Conservation (phyloP, 2,113 vertebrate species). For the Cnemophilus loriae region DNA sequence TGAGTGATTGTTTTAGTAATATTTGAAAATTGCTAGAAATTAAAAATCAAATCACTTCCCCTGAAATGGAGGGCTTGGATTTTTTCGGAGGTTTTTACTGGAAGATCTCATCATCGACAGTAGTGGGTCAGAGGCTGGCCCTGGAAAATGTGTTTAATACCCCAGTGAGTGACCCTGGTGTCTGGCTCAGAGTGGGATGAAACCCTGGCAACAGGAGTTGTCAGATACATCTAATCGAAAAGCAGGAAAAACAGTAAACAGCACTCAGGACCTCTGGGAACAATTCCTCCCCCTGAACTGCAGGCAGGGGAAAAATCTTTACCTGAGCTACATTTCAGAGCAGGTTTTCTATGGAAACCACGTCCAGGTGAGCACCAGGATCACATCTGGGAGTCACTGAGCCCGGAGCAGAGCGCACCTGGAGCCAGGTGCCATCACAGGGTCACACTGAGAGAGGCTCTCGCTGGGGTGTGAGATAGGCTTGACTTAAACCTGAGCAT, state of each 20-base stretch:
- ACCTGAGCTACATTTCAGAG: neutral
- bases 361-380: neutral
- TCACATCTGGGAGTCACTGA: neutral
- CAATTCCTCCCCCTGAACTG: neutral
- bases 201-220: neutral
- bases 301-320: neutral
- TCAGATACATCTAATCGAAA: neutral
- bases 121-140: neutral
- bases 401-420: neutral
- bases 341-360: neutral
- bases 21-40: neutral
- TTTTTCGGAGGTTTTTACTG: neutral
- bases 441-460: neutral
- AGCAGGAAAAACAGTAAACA: constrained; percentile 15
- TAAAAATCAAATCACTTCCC: neutral
- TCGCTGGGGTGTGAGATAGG: neutral
- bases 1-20: neutral
- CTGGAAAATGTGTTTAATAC: neutral
- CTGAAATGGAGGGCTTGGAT: neutral
- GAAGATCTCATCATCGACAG: neutral
- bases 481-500: neutral
- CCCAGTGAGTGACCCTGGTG: neutral
- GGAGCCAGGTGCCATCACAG: neutral
- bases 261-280: neutral
- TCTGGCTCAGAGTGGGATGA: neutral